Percentiles rank a stretch among this genome's conserved stretches.
These are phyloP conservation scores for Regulus satrapa DNA, from an alignment of 2,113 vertebrate genomes.

Conservation along the genomic window DNA sequence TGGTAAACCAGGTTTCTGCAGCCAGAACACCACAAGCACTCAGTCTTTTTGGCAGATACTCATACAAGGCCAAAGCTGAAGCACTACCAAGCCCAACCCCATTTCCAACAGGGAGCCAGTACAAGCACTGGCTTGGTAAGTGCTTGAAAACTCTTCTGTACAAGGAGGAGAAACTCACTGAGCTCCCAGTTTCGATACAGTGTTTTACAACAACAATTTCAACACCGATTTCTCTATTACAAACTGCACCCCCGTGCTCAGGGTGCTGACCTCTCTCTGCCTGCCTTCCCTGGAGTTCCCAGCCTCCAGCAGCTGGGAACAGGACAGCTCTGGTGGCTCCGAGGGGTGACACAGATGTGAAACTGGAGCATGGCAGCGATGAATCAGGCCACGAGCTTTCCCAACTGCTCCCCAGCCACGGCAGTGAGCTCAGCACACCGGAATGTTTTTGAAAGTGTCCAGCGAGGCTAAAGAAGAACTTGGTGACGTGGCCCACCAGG, in stretches of 20 bases:
- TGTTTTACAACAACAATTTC: accelerated
- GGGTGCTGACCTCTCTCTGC: not conserved
- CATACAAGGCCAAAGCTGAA: not conserved
- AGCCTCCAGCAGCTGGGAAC: not conserved
- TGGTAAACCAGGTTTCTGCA: not conserved
- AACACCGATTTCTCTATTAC: not conserved
- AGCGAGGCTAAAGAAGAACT: not conserved
- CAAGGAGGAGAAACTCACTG: not conserved
- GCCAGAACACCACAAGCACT: not conserved
- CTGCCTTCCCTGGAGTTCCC: accelerated
- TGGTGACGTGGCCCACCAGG: not conserved
- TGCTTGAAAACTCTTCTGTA: not conserved
- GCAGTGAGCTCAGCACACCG: not conserved
- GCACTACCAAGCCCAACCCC: not conserved
- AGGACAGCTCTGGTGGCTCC: accelerated
- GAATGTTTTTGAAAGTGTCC: not conserved
- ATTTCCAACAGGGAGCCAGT: not conserved
- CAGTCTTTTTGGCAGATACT: not conserved
- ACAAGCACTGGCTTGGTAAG: not conserved
- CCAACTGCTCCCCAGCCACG: not conserved
- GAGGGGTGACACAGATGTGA: not conserved
- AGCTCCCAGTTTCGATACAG: not conserved
- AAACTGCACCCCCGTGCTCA: not conserved
- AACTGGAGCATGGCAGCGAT: not conserved
- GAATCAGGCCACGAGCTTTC: not conserved